Evolutionary conservation across 2,113 vertebrate species (phyloP).

Genomic region (Larimichthys polyactis): DNA sequence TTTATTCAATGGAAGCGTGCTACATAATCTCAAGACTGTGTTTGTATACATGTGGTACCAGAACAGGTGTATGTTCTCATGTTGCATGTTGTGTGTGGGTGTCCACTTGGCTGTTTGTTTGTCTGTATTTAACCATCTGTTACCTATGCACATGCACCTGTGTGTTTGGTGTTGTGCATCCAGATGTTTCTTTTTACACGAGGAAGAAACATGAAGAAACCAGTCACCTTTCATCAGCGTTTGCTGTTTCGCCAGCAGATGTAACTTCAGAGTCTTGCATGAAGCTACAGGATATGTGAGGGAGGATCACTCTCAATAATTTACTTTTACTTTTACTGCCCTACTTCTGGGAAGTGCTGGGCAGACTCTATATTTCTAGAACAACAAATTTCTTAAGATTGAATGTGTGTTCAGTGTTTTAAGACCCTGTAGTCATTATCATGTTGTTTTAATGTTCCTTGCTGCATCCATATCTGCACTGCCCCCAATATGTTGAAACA

Average conservation of each 20-base stretch:
- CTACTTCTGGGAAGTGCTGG: neutral
- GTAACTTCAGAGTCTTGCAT: slow-evolving; percentile 37
- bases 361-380: neutral
- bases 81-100: neutral
- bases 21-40: neutral
- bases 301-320: slow-evolving; percentile 49
- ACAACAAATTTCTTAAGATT: neutral
- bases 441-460: slow-evolving; percentile 1
- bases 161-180: neutral
- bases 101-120: neutral
- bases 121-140: slow-evolving; percentile 32
- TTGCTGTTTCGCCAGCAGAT: slow-evolving; percentile 59
- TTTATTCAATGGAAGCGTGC: neutral
- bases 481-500: neutral
- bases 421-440: neutral
- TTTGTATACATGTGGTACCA: neutral
- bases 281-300: slow-evolving; percentile 47
- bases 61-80: neutral
- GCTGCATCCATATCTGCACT: neutral
- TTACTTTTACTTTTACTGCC: neutral
- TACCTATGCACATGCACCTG: slow-evolving; percentile 3
- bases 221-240: slow-evolving; percentile 37
- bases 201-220: slow-evolving; percentile 13
- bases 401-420: neutral
- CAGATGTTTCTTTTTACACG: slow-evolving; percentile 45